phyloP scores from a whole-genome alignment of 2,888 invertebrate species.

The Rotaria macrura region DNA sequence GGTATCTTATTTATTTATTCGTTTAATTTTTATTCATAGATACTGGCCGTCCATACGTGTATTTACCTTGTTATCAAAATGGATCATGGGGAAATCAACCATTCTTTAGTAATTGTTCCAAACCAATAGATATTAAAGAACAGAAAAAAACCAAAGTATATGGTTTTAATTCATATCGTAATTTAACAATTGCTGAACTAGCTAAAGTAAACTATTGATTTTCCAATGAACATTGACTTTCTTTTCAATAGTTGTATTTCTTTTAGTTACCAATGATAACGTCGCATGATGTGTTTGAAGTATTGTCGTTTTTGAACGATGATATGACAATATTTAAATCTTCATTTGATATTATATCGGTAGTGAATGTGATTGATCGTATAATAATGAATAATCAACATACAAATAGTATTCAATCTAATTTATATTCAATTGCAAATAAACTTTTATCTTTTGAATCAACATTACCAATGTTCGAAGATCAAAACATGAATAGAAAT shows the following conservation, averaged over 20 bases:
- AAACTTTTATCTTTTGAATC: neutral
- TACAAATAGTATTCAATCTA: neutral
- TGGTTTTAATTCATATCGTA: neutral
- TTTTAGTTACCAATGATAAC: neutral
- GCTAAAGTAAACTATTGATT: neutral
- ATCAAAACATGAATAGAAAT: neutral
- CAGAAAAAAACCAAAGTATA: neutral
- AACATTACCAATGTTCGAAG: neutral
- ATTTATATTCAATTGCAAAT: neutral
- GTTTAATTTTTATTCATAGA: neutral
- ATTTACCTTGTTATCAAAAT: neutral
- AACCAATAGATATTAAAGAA: neutral
- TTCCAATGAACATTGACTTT: too few species aligned
- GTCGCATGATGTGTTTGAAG: neutral
- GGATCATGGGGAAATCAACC: neutral
- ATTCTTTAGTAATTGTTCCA: neutral
- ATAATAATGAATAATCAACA: neutral
- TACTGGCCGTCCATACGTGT: neutral
- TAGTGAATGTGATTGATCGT: neutral
- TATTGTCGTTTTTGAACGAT: neutral
- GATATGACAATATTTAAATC: neutral
- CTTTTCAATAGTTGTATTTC: neutral
- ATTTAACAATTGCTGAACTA: neutral
- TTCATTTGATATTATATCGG: neutral
- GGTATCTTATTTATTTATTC: too few species aligned